Base-by-base conservation (phyloP, 2,888 invertebrate genomes). In the Clistopyga incitator region DNA sequence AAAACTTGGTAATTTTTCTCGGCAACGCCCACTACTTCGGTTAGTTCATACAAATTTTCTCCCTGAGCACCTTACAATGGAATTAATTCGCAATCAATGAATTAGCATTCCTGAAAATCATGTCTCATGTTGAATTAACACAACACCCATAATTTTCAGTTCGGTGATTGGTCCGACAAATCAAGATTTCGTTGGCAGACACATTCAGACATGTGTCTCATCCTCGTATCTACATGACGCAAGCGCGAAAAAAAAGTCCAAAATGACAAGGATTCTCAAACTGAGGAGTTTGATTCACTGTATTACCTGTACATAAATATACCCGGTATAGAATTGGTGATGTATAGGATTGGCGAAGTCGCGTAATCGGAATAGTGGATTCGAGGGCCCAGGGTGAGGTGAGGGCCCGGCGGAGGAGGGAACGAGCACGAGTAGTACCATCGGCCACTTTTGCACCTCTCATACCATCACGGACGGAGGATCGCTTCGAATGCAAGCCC, bases 351-450 rank as follows among this genome's bases (percentile, higher is more conserved):
- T 89, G 88, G 86, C 88, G 87, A 88, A 90, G 88, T 90, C 89
- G 84, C 90, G 92, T 92, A 91, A 92, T 91, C 92, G 91, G 90
- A 91, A 91, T 90, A 90, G 91, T 91, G 90, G 91, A 90, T 92
- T 89, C 88, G 79, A 59, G 64, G 67, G 56, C 70, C 70, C 59
- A 78, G 71, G 79, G 11, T 25, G 77, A 42, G 25, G 23, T 10
- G 10, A 67, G n/a, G 52, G 20, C 10, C 8, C 38, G 11, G 29
- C 25, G 38, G 20, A 61, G 23, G 50, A 25, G 64, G 74, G 64
- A 70, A 77, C 38, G 68, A 56, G 56, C 42, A 20, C 13, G 61
- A 45, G 50, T 29, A 45, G 50, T 29, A 56, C 61, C 20, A 78
- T 78, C 76, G 59, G 74, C 78, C 75, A 81, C 68, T 78, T 78